Conservation (phyloP, 2,888 invertebrate species). For the Eristalis pertinax region DNA sequence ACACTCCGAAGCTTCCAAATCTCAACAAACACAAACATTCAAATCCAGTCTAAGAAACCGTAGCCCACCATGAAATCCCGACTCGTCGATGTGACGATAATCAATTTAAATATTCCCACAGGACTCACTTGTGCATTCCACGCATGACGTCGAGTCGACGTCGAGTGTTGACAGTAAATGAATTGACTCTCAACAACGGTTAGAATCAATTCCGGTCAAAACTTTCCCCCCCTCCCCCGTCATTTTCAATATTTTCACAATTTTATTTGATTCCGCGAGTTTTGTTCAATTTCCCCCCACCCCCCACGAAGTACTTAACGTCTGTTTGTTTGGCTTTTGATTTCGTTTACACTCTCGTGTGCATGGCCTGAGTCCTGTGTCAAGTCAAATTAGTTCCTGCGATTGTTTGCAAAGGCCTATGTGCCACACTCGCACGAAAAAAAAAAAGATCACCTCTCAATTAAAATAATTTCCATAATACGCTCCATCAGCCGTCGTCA, state of each 20-base stretch:
- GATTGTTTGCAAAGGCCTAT: constrained; percentile 15
- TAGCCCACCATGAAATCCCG: no score
- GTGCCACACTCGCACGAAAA: not conserved
- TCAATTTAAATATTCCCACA: not conserved
- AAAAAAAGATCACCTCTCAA: constrained; percentile 12
- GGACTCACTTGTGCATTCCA: not conserved
- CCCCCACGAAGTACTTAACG: not conserved
- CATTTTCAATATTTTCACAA: not conserved
- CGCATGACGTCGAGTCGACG: not conserved
- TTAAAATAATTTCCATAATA: constrained; percentile 51
- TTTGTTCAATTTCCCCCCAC: no score
- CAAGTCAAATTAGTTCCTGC: constrained; percentile 30
- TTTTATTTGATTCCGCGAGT: not conserved
- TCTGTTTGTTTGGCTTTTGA: constrained; percentile 12
- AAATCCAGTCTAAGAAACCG: not conserved
- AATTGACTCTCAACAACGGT: not conserved
- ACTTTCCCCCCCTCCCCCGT: not conserved
- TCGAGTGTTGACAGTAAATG: not conserved
- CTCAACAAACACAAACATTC: not conserved
- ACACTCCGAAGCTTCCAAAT: no score
- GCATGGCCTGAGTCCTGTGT: constrained; percentile 2
- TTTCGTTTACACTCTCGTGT: constrained; percentile 3
- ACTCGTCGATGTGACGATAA: no score
- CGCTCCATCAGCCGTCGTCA: constrained; percentile 3
- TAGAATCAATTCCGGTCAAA: not conserved